Evolutionary conservation across 1,140 invertebrate species (phyloP).

Genomic region (Calosoma granatense): DNA sequence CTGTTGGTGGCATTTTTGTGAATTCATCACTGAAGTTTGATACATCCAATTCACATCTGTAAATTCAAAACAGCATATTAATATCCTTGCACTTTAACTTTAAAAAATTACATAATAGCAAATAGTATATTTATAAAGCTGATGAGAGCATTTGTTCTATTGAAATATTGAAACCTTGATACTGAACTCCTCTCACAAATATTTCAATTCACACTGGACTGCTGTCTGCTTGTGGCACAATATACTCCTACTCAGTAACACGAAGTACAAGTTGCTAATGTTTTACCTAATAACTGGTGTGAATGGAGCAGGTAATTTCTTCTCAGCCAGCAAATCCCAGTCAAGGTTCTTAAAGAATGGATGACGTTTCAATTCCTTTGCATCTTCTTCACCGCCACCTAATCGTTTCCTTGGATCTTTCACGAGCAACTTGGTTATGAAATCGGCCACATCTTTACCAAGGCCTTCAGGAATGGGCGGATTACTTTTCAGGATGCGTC

Average conservation of each 20-base stretch:
- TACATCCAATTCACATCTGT: constrained; percentile 72
- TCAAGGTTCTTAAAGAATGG: constrained; percentile 69
- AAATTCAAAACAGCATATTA: constrained; percentile 17
- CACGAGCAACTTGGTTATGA: constrained; percentile 63
- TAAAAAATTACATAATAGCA: no score
- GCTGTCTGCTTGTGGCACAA: no score
- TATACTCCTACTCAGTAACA: background rate
- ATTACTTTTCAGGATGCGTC: constrained; percentile 74
- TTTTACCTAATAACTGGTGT: constrained; percentile 57
- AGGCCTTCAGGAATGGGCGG: constrained; percentile 73
- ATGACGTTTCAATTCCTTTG: constrained; percentile 77
- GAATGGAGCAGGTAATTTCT: constrained; percentile 70
- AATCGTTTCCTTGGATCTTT: constrained; percentile 81
- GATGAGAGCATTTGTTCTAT: no score
- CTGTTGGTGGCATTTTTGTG: constrained; percentile 77
- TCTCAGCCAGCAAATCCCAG: constrained; percentile 64
- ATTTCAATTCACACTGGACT: no score
- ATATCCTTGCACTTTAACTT: no score
- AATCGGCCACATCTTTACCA: constrained; percentile 48
- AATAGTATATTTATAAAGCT: no score
- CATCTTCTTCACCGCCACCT: constrained; percentile 70
- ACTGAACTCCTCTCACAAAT: no score
- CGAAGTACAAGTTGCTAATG: background rate
- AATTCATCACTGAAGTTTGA: constrained; percentile 96
- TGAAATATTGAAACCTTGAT: no score